Evolutionary conservation across 2,113 vertebrate species (phyloP).

Genomic region (Hymenochirus boettgeri): DNA sequence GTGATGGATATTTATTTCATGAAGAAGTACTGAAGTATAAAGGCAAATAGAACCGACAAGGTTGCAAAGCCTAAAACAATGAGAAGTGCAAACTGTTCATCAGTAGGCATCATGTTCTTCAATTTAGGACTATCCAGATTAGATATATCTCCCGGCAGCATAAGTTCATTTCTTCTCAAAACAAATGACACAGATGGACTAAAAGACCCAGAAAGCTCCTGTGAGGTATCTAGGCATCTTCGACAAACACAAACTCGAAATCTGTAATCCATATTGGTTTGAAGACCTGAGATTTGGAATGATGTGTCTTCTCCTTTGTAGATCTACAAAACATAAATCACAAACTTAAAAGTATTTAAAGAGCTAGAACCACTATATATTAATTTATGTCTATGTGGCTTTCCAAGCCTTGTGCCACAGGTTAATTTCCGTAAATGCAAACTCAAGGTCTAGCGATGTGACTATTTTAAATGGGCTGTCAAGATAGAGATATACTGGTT

Average conservation of each 20-base stretch:
- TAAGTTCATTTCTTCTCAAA: constrained; percentile 68
- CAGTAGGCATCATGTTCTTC: constrained; percentile 78
- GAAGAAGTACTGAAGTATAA: constrained; percentile 95
- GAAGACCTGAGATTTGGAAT: constrained; percentile 90
- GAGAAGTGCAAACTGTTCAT: constrained; percentile 91
- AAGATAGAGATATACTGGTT: too few relatives aligned
- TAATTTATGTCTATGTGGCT: too few relatives aligned
- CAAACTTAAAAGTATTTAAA: too few relatives aligned
- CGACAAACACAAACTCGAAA: constrained; percentile 93
- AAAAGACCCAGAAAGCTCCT: constrained; percentile 92
- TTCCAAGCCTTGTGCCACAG: too few relatives aligned
- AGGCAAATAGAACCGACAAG: constrained; percentile 91
- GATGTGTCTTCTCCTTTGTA: constrained; percentile 90
- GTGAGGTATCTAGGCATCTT: constrained; percentile 81
- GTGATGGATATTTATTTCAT: constrained; percentile 80
- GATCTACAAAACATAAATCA: constrained; percentile 61
- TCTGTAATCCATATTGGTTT: constrained; percentile 91
- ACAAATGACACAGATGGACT: constrained; percentile 86
- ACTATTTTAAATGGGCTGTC: too few relatives aligned
- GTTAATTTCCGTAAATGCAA: too few relatives aligned
- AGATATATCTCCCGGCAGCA: constrained; percentile 64
- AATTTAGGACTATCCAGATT: constrained; percentile 59
- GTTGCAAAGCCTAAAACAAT: constrained; percentile 86
- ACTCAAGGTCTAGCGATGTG: too few relatives aligned
- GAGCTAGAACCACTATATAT: too few relatives aligned